Percentiles rank a stretch among this genome's conserved stretches.
These are phyloP conservation scores for Oceanodroma leucorhoa DNA, from an alignment of 2,797 vertebrate species.

Conservation along the genomic window DNA sequence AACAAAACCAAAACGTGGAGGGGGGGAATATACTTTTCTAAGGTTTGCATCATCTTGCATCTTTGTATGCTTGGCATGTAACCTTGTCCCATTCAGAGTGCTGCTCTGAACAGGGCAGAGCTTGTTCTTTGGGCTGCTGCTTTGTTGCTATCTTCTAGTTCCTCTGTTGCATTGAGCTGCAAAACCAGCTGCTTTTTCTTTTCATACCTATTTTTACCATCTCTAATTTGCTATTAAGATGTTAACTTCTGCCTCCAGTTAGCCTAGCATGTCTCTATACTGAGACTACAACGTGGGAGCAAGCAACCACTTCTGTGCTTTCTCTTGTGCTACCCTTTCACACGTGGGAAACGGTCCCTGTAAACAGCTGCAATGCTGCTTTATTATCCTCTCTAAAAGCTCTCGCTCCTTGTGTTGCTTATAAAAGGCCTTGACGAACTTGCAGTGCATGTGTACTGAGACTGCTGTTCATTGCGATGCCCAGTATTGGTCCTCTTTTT, in stretches of 20 bases:
- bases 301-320: constrained; percentile 10
- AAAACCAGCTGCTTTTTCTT: constrained; percentile 64
- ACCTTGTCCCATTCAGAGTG: neutral
- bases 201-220: constrained; percentile 66
- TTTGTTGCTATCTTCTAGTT: constrained; percentile 34
- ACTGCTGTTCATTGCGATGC: neutral
- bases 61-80: constrained; percentile 55
- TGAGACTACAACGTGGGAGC: neutral
- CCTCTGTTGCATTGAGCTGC: constrained; percentile 30
- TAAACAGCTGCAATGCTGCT: constrained; percentile 61
- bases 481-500: neutral
- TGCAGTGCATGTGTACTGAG: neutral
- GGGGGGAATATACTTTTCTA: neutral
- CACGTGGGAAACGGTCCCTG: constrained; percentile 34
- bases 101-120: constrained; percentile 3
- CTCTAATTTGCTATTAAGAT: constrained; percentile 65
- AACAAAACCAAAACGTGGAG: neutral
- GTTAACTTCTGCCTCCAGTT: constrained; percentile 56
- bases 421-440: constrained; percentile 38
- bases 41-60: constrained; percentile 31
- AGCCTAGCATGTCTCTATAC: neutral
- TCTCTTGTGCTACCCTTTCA: constrained; percentile 49
- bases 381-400: constrained; percentile 51
- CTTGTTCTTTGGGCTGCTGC: neutral
- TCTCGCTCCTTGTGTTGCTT: constrained; percentile 25